phyloP scores from a whole-genome alignment of 2,113 vertebrate genomes.

The Carettochelys insculpta region DNA sequence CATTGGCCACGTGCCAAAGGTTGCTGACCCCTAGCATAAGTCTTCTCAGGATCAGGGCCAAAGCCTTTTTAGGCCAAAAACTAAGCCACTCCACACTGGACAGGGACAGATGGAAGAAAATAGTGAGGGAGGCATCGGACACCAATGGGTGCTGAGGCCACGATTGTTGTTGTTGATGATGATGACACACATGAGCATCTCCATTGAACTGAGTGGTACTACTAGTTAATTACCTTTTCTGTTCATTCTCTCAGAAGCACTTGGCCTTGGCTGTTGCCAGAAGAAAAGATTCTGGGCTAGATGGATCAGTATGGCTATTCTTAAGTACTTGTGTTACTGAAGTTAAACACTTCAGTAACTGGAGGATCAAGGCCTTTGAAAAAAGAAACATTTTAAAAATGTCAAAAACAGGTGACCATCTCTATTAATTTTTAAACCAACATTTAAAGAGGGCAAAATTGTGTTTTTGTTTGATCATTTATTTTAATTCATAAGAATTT shows the following conservation, averaged over 20 bases:
- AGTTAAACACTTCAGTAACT: background rate
- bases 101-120: no score
- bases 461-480: background rate
- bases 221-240: background rate
- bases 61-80: background rate
- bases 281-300: background rate
- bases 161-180: no score
- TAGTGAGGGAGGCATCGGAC: no score
- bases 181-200: background rate
- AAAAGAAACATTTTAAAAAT: background rate
- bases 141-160: no score
- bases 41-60: background rate
- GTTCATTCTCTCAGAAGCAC: background rate
- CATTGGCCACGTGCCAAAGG: no score
- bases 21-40: background rate
- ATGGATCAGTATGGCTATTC: background rate
- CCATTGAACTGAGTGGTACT: background rate
- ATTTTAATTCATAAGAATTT: constrained; percentile 13
- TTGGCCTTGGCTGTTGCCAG: background rate
- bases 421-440: background rate
- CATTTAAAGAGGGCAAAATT: background rate
- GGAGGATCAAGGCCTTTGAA: background rate
- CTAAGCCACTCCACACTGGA: no score
- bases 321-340: background rate
- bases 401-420: background rate